phyloP scores from a whole-genome alignment of 2,888 invertebrate genomes.

The Odontomyia ornata region DNA sequence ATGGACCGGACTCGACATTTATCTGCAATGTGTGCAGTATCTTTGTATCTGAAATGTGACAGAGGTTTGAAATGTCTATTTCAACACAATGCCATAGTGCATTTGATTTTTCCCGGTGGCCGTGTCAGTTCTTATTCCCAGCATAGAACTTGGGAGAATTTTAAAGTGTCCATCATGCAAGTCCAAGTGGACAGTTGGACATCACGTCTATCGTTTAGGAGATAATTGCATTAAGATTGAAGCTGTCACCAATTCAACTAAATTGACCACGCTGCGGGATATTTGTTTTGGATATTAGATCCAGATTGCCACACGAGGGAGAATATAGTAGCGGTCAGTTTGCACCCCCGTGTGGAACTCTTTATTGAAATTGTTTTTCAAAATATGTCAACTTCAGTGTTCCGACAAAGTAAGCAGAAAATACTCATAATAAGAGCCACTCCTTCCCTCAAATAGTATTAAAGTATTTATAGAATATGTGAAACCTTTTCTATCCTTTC shows the following conservation, averaged over 20 bases:
- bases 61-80: conserved; percentile 37
- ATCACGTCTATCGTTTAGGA: conserved; percentile 20
- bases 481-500: no score
- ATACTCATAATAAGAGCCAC: no score
- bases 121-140: not conserved
- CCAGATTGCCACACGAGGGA: not conserved
- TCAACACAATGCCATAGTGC: not conserved
- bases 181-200: conserved; percentile 36
- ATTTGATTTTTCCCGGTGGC: not conserved
- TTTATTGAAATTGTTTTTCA: not conserved
- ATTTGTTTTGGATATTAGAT: not conserved
- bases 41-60: conserved; percentile 11
- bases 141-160: not conserved
- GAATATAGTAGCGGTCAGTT: no score
- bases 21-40: conserved; percentile 10
- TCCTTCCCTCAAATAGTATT: no score
- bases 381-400: no score
- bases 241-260: conserved; percentile 42
- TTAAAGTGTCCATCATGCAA: conserved; percentile 6
- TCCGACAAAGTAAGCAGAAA: no score
- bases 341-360: no score
- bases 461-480: no score
- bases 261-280: conserved; percentile 40
- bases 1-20: not conserved
- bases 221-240: conserved; percentile 38